These are phyloP conservation scores for Isotomurus palustris DNA, from an alignment of 2,888 invertebrate genomes.

Conservation along the genomic window DNA sequence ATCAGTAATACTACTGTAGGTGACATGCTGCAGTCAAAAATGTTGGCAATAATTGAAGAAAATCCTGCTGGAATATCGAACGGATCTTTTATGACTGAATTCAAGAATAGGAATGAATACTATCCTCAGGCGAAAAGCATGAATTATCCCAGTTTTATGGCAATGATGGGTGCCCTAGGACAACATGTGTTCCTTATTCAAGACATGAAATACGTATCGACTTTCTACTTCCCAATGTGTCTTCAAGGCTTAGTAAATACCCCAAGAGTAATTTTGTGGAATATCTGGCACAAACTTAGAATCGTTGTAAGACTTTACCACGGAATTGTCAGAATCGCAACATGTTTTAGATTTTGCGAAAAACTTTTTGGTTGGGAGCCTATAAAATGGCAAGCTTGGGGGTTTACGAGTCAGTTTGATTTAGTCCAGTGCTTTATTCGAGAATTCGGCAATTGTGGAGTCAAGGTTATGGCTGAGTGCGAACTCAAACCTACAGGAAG, in stretches of 20 bases:
- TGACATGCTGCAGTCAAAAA: not conserved
- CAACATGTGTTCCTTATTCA: not conserved
- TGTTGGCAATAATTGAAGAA: not conserved
- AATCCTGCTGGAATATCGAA: conserved; percentile 1
- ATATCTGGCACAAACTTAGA: conserved; percentile 13
- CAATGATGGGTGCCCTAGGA: conserved; percentile 2
- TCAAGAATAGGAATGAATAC: not conserved
- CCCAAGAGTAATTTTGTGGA: conserved; percentile 8
- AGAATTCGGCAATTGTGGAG: not conserved
- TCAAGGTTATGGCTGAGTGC: not conserved
- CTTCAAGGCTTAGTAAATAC: conserved; percentile 1
- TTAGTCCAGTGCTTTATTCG: conserved; percentile 4
- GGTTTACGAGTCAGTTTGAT: not conserved
- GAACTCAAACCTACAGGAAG: not conserved
- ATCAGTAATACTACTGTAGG: not conserved
- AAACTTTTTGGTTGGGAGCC: conserved; percentile 9
- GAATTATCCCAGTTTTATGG: not conserved
- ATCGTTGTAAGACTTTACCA: conserved; percentile 9
- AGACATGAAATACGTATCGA: conserved; percentile 1
- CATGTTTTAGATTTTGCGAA: not conserved
- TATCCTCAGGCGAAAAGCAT: conserved; percentile 3
- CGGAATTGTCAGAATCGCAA: conserved; percentile 12
- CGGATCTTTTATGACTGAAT: not conserved
- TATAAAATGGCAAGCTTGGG: conserved; percentile 8
- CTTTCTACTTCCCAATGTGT: conserved; percentile 1